Conservation (phyloP, 2,113 vertebrate genomes). For the Rhynchomys soricoides region DNA sequence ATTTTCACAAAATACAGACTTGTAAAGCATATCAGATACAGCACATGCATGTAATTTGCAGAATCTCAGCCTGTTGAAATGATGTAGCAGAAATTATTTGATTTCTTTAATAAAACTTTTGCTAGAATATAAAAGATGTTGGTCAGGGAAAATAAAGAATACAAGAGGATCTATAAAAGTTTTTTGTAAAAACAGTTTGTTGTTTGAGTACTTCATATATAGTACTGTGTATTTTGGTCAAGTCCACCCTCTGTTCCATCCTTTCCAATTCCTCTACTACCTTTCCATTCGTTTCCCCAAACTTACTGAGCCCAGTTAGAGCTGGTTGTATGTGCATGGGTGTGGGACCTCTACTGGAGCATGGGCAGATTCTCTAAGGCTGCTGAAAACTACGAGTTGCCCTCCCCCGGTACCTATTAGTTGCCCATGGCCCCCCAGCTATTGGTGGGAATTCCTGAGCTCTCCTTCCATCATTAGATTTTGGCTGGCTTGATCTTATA, state of each 20-base stretch:
- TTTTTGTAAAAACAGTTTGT: background rate
- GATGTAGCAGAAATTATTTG: background rate
- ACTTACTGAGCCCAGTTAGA: background rate
- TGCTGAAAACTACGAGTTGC: background rate
- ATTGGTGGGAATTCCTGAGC: background rate
- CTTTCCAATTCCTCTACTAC: background rate
- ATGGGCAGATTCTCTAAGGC: background rate
- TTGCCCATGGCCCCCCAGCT: background rate
- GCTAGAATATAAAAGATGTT: background rate
- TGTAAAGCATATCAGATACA: background rate
- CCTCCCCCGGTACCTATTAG: background rate
- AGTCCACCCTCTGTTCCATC: too few relatives aligned
- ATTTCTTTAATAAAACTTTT: background rate
- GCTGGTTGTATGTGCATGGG: too few relatives aligned
- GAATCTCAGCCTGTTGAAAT: background rate
- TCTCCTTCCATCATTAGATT: background rate
- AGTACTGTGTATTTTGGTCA: background rate
- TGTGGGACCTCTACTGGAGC: background rate
- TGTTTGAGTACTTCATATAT: background rate
- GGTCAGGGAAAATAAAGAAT: background rate
- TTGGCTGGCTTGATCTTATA: background rate
- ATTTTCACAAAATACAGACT: constrained; percentile 2
- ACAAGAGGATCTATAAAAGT: background rate
- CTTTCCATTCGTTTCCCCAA: background rate
- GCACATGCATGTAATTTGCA: background rate